Conservation (phyloP, 92 coral and sea anemone species). For the Galaxea fascicularis region DNA sequence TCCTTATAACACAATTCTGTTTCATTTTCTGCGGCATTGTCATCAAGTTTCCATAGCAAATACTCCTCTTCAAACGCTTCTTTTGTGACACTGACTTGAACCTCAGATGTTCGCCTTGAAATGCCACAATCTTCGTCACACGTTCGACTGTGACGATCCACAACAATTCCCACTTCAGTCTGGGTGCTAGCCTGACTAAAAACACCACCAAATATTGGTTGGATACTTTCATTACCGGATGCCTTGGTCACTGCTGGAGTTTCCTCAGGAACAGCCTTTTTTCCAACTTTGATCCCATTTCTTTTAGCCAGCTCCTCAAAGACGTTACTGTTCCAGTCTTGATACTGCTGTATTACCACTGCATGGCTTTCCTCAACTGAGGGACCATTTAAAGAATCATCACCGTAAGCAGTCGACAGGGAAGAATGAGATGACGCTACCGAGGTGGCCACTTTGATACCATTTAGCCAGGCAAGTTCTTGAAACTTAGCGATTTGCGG, state of each 20-base stretch:
- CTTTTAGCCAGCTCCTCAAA: constrained; percentile 76
- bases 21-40: constrained; percentile 39
- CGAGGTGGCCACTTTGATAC: constrained; percentile 57
- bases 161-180: constrained; percentile 11
- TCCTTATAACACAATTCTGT: constrained; percentile 64
- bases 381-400: background rate
- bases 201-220: background rate
- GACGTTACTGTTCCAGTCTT: background rate
- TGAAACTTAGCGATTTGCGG: constrained; percentile 45
- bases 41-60: constrained; percentile 78
- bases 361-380: background rate
- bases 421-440: constrained; percentile 10
- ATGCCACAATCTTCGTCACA: background rate
- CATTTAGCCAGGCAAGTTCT: constrained; percentile 64
- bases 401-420: constrained; percentile 11
- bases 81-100: constrained; percentile 66
- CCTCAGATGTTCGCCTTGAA: constrained; percentile 11
- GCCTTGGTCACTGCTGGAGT: background rate
- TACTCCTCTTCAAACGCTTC: constrained; percentile 81
- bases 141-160: constrained; percentile 45
- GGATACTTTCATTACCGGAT: background rate
- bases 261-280: background rate
- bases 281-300: constrained; percentile 76
- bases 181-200: constrained; percentile 40
- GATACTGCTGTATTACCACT: background rate